phyloP scores from a whole-genome alignment of 1,140 invertebrate genomes.

The Drosophila leontia region DNA sequence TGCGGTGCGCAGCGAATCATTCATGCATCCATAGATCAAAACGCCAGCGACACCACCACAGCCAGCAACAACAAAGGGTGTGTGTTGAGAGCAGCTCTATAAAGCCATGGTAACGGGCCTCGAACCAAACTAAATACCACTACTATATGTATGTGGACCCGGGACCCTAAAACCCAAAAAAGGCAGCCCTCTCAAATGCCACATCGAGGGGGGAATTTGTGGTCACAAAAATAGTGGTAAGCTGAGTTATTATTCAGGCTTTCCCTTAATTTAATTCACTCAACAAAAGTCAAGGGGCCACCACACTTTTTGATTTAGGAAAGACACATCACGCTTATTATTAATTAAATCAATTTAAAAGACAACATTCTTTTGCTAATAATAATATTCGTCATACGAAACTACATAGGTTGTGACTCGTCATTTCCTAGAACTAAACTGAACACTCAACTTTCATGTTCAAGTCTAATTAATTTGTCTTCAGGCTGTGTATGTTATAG shows the following conservation, averaged over 20 bases:
- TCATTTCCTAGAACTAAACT: constrained; percentile 13
- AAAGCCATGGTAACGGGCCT: constrained; percentile 46
- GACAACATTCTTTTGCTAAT: background rate
- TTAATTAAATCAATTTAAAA: constrained; percentile 16
- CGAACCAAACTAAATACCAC: constrained; percentile 15
- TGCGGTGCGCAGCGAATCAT: constrained; percentile 66
- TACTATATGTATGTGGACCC: constrained; percentile 6
- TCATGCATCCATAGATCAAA: constrained; percentile 81
- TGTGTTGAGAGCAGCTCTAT: constrained; percentile 14
- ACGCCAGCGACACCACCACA: constrained; percentile 65
- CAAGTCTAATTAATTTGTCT: constrained; percentile 22
- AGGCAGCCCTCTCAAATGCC: constrained; percentile 2
- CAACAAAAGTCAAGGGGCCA: background rate
- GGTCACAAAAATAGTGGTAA: background rate
- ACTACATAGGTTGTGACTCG: constrained; percentile 9
- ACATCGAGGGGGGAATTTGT: constrained; percentile 24
- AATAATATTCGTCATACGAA: background rate
- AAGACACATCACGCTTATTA: constrained; percentile 11
- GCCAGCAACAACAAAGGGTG: constrained; percentile 36
- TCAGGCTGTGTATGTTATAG: constrained; percentile 12
- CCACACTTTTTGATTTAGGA: background rate
- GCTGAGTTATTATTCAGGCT: background rate
- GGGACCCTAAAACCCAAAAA: constrained; percentile 48
- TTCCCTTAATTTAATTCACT: background rate
- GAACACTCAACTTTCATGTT: constrained; percentile 26